Base-by-base conservation (phyloP, 2,113 vertebrate species). In the Hemiprocne comata region DNA sequence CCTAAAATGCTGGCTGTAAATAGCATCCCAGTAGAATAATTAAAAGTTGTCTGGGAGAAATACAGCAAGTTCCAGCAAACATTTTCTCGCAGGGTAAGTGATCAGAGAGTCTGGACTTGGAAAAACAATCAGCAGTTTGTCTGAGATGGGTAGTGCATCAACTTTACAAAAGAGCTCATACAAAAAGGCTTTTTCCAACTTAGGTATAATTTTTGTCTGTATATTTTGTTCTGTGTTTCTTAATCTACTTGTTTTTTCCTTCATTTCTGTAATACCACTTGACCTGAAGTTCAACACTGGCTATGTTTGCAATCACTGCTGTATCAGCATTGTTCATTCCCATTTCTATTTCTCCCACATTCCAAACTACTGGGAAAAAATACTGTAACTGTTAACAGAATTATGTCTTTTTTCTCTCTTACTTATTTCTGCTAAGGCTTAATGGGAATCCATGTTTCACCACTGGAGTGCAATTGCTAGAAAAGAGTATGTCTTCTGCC, bases 21-120 rank as follows among this genome's bases (percentile, higher is more conserved):
- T 78, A 90, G 60, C 54, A 71, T 77, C 90, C 87, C 85, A 48
- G 60, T 28, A 69, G 64, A 82, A 84, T 90, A 96, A 94, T 95
- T 93, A 76, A 82, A 94, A 85, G 51, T 50, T 50, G 50, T 50
- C 77, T 89, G 20, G 31, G 55, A 78, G 66, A 93, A 91, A 88
- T 73, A 58, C 33, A 74, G 29, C 84, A 86, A 89, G 80, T 90
- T 89, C 75, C 55, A 93, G 76, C 78, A 89, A 85, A 90, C 17
- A 19, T 77, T 89, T 93, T 85, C 84, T 96, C 87, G 29, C 55
- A 90, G 74, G 67, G 51, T 58, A 95, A 85, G 51, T 40, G 33
- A 85, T 83, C 71, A 91, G 38, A 94, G 67, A 76, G 73, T 85
- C 48, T 89, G 46, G 46, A 83, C 48, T 10, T 89, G 61, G 74